Conservation (phyloP, 2,113 vertebrate species). For the Pholis gunnellus region DNA sequence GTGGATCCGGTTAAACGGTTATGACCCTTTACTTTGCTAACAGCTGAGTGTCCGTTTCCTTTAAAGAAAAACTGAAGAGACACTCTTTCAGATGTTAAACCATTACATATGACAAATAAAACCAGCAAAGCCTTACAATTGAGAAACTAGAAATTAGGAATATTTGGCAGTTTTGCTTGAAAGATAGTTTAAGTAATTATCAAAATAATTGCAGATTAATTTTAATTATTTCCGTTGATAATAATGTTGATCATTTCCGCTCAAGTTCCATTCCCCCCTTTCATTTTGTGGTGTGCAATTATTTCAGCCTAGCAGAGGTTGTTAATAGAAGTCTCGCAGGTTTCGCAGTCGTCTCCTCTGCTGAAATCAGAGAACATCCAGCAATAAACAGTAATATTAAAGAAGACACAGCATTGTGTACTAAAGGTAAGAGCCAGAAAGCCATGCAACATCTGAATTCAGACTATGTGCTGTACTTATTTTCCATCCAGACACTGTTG, state of each 20-base stretch:
- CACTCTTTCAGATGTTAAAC: background rate
- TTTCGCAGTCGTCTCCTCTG: background rate
- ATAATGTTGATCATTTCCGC: background rate
- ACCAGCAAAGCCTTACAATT: background rate
- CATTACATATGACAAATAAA: background rate
- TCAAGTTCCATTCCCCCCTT: background rate
- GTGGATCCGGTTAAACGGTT: too few species aligned
- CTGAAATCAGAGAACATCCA: background rate
- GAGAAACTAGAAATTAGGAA: background rate
- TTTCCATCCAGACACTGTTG: conserved; percentile 65
- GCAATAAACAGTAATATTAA: background rate
- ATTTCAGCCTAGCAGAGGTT: background rate
- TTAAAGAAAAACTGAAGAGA: too few species aligned
- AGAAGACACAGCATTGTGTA: background rate
- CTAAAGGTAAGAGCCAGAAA: background rate
- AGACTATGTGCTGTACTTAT: conserved; percentile 9
- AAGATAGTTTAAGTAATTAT: too few species aligned
- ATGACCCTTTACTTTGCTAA: too few species aligned
- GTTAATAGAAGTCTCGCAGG: background rate
- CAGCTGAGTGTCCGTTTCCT: too few species aligned
- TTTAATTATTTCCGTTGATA: background rate
- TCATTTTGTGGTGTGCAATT: background rate
- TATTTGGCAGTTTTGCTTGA: background rate
- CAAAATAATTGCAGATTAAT: too few species aligned
- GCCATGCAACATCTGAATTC: background rate